Evolutionary conservation across 1,140 invertebrate genomes (phyloP).

Genomic region (Drosophila oshimai): DNA sequence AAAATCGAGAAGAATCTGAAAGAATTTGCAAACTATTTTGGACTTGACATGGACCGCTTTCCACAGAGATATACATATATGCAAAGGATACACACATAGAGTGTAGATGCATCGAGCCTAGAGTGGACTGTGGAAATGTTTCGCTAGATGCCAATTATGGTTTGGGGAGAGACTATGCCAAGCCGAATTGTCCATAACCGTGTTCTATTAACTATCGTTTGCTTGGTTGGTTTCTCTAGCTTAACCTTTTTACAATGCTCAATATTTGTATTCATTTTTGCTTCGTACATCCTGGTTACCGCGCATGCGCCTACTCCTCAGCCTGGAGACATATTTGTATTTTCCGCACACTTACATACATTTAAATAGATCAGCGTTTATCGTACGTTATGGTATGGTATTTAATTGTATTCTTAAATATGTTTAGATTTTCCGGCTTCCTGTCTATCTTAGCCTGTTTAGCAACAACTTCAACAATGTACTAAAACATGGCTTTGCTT

Average conservation of each 20-base stretch:
- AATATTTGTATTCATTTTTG: conserved; percentile 29
- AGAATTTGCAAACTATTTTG: conserved; percentile 1
- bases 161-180: conserved; percentile 11
- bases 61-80: conserved; percentile 25
- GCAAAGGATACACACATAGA: neutral
- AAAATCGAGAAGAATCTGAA: conserved; percentile 1
- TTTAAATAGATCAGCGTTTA: conserved; percentile 64
- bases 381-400: conserved; percentile 35
- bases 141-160: conserved; percentile 15
- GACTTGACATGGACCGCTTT: neutral
- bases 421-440: conserved; percentile 39
- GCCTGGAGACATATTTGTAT: conserved; percentile 31
- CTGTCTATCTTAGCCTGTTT: conserved; percentile 24
- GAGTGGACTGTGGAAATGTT: conserved; percentile 21
- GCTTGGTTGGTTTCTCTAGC: conserved; percentile 48
- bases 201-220: conserved; percentile 48
- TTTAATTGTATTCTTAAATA: conserved; percentile 34
- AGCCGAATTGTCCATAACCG: conserved; percentile 16
- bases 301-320: conserved; percentile 35
- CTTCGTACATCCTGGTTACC: conserved; percentile 20
- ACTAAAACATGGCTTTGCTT: conserved; percentile 29
- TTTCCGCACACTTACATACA: conserved; percentile 42
- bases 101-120: neutral
- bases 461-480: conserved; percentile 43
- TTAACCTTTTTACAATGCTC: conserved; percentile 69